These are phyloP conservation scores for Lipophrys pholis DNA, from an alignment of 2,113 vertebrate species.

Conservation along the genomic window DNA sequence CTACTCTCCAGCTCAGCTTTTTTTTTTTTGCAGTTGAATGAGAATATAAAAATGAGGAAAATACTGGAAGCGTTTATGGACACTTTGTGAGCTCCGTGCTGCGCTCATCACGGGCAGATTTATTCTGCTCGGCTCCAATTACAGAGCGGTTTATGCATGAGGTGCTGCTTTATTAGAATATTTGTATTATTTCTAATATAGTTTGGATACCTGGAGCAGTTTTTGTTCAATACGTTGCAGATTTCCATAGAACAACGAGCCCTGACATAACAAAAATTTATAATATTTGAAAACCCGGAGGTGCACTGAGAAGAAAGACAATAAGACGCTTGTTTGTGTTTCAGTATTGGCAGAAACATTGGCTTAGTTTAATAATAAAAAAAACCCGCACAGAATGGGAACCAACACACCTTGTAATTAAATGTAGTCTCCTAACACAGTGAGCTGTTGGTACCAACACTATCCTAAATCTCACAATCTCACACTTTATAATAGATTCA, in stretches of 20 bases:
- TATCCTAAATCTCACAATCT: too few relatives aligned
- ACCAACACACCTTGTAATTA: too few relatives aligned
- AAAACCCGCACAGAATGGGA: too few relatives aligned
- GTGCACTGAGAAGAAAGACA: conserved; percentile 5
- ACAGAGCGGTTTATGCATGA: background rate
- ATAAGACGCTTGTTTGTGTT: too few relatives aligned
- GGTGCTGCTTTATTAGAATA: background rate
- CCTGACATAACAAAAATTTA: conserved; percentile 49
- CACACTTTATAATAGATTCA: too few relatives aligned
- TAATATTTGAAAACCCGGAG: conserved; percentile 26
- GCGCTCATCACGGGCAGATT: background rate
- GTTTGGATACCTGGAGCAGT: background rate
- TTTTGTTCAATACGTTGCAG: conserved; percentile 19
- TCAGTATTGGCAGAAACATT: too few relatives aligned
- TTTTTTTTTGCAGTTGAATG: background rate
- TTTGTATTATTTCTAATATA: conserved; percentile 8
- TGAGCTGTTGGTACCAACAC: too few relatives aligned
- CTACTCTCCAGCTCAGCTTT: background rate
- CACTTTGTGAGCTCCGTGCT: background rate
- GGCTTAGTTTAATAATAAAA: too few relatives aligned
- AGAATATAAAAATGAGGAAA: background rate
- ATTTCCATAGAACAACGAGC: conserved; percentile 26
- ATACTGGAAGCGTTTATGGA: background rate
- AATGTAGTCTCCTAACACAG: too few relatives aligned
- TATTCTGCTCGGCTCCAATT: background rate